phyloP scores from a whole-genome alignment of 2,113 vertebrate genomes.

The Psilopogon haemacephalus region DNA sequence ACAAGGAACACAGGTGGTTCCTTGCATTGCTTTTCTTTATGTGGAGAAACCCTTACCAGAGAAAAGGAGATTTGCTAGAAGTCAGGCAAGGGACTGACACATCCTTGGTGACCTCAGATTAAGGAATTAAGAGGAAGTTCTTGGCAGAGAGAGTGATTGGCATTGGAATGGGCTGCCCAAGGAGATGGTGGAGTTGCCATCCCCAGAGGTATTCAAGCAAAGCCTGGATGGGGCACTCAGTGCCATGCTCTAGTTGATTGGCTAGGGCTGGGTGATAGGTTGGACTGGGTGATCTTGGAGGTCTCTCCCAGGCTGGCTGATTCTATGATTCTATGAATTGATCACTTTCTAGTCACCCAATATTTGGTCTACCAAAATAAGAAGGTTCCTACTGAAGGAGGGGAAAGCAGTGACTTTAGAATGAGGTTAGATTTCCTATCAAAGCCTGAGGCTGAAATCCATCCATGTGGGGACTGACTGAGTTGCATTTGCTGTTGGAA shows the following conservation, averaged over 20 bases:
- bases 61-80: not conserved
- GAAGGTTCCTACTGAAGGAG: not conserved
- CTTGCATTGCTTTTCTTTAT: not conserved
- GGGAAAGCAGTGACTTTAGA: not conserved
- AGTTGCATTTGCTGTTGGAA: not conserved
- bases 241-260: too few species aligned
- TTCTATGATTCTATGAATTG: too few species aligned
- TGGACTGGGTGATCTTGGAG: too few species aligned
- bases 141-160: too few species aligned
- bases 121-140: too few species aligned
- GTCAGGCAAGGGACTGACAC: not conserved
- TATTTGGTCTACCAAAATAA: not conserved
- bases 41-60: not conserved
- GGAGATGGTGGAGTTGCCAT: too few species aligned
- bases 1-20: not conserved
- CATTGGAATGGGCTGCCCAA: too few species aligned
- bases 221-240: too few species aligned
- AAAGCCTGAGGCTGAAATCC: not conserved
- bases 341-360: not conserved
- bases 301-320: too few species aligned
- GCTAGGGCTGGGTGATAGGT: too few species aligned
- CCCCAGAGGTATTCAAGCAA: too few species aligned
- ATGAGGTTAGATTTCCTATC: not conserved
- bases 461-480: not conserved
- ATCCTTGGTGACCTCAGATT: not conserved